Percentiles rank a stretch among this genome's conserved stretches.
Evolutionary conservation across 2,888 invertebrate species (phyloP).

Genomic region (Ctena decussata): DNA sequence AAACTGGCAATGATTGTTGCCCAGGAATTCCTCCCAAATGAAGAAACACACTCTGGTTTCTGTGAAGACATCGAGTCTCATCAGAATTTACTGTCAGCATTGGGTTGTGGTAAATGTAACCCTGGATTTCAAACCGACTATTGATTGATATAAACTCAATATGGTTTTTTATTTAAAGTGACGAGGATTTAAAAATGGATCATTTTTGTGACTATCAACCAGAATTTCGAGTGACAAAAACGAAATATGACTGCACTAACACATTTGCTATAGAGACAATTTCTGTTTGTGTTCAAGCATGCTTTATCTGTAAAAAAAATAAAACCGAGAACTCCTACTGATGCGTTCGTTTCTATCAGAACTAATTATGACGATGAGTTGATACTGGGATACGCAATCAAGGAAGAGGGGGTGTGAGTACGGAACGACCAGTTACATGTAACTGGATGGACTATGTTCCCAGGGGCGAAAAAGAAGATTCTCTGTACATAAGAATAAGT

Average conservation of each 20-base stretch:
- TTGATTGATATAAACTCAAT: not conserved
- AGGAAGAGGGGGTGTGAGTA: not conserved
- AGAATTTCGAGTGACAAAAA: not conserved
- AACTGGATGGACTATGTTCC: not conserved
- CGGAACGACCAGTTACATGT: not conserved
- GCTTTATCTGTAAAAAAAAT: not conserved
- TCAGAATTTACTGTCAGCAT: not conserved
- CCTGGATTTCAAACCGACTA: not conserved
- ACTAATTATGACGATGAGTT: not conserved
- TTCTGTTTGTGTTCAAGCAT: not conserved
- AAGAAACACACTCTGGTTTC: not conserved
- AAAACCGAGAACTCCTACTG: not conserved
- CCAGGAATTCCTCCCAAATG: not conserved
- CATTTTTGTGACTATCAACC: not conserved
- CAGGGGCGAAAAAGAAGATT: not conserved
- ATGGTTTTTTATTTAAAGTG: not conserved
- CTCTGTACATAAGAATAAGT: not conserved
- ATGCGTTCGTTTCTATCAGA: not conserved
- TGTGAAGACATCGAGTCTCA: slow-evolving; percentile 9
- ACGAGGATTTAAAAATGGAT: not conserved
- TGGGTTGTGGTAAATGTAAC: slow-evolving; percentile 2
- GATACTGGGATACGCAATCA: not conserved
- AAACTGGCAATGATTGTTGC: not conserved
- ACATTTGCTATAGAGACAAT: not conserved
- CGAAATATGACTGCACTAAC: not conserved